Percentiles rank a stretch among this genome's conserved stretches.
Conservation (phyloP, 1,140 invertebrate genomes). For the Ips typographus region DNA sequence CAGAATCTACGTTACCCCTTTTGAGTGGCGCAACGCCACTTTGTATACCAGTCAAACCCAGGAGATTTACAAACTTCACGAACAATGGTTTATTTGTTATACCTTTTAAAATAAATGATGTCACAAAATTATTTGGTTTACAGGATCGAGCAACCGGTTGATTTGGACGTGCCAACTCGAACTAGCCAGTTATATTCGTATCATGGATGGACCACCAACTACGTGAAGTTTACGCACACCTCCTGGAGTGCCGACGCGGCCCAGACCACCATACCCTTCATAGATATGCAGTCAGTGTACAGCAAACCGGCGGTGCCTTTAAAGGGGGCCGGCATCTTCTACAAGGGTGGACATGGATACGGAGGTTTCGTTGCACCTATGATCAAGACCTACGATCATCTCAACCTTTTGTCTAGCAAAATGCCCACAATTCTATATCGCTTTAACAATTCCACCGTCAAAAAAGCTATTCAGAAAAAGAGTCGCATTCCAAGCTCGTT, state of each 20-base stretch:
- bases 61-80: background rate
- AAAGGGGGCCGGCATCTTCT: slow-evolving; percentile 73
- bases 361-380: slow-evolving; percentile 76
- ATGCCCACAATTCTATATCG: too few species aligned
- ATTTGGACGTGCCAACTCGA: too few species aligned
- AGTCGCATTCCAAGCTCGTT: too few species aligned
- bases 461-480: too few species aligned
- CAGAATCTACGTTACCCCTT: too few species aligned
- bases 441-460: too few species aligned
- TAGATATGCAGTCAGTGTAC: slow-evolving; percentile 72
- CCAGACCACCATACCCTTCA: slow-evolving; percentile 79
- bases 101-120: too few species aligned
- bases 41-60: background rate
- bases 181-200: too few species aligned
- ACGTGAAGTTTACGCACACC: slow-evolving; percentile 70
- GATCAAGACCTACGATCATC: slow-evolving; percentile 72
- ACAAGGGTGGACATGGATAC: slow-evolving; percentile 66
- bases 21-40: too few species aligned
- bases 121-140: too few species aligned
- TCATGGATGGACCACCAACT: slow-evolving; percentile 45
- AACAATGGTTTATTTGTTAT: background rate
- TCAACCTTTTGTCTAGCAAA: slow-evolving; percentile 42
- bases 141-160: too few species aligned
- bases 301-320: slow-evolving; percentile 63
- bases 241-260: slow-evolving; percentile 72